A percentile compares a stretch with the other conserved stretches of the same genome.
These are phyloP conservation scores for Patella depressa DNA, from an alignment of 2,888 invertebrate genomes.

Conservation along the genomic window DNA sequence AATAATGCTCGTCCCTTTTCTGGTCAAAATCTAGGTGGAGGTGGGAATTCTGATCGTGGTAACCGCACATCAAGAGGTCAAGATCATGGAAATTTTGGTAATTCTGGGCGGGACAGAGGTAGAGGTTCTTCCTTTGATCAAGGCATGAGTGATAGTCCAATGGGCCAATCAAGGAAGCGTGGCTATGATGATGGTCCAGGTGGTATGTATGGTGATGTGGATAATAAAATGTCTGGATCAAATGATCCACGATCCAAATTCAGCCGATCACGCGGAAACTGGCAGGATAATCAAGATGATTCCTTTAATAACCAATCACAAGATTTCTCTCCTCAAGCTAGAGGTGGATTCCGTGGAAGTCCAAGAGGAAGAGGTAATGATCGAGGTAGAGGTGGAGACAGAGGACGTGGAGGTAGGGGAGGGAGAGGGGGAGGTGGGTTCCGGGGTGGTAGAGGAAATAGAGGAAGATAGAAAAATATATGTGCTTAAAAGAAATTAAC, in stretches of 20 bases:
- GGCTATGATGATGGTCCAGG: constrained; percentile 24
- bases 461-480: neutral
- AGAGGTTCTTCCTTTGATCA: neutral
- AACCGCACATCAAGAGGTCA: too few species aligned
- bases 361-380: constrained; percentile 16
- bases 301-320: neutral
- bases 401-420: neutral
- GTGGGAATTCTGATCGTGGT: too few species aligned
- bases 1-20: neutral
- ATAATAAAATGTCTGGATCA: constrained; percentile 4
- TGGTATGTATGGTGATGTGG: constrained; percentile 17
- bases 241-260: neutral
- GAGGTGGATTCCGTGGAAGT: constrained; percentile 19
- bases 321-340: neutral
- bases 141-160: constrained; percentile 1
- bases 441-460: constrained; percentile 8
- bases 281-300: constrained; percentile 10
- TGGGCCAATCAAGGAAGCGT: constrained; percentile 17
- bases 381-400: constrained; percentile 16
- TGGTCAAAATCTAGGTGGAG: too few species aligned
- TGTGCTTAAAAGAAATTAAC: neutral
- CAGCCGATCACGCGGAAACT: neutral
- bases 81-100: too few species aligned
- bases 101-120: too few species aligned
- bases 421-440: constrained; percentile 13